Evolutionary conservation across 2,113 vertebrate genomes (phyloP), one percentile per base, ranked within the genome.

Genomic region (Psettodes erumei): DNA sequence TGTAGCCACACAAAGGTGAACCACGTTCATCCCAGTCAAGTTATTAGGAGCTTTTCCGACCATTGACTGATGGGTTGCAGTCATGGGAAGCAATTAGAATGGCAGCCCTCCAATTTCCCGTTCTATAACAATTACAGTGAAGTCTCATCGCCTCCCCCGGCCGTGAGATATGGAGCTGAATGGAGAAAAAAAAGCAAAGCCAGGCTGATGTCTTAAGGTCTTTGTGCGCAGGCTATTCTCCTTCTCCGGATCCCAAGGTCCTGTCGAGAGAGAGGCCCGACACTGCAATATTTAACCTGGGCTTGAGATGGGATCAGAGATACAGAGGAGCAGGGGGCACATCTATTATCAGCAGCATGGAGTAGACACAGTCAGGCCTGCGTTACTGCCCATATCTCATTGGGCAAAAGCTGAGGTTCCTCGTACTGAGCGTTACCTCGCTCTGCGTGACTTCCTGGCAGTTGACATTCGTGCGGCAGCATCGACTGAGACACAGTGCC

Each of bases 101-200:
- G 87, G 83, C 67, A 65, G 59, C 40, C 51, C 73, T 82, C 67
- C 84, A 81, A 71, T 69, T 80, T 77, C 81, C 67, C 59, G 40
- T 76, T 80, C 75, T 27, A 61, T 38, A 63, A 77, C 71, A 85
- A 90, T 86, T 85, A 81, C 78, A 80, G 67, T 77, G 42, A 60
- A 51, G 75, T 60, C 51, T 64, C 85, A 65, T 81, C 21, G 6
- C 63, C 70, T 61, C 35, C 59, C 64, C 67, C 10, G 13, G 48
- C 71, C 67, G 69, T 28, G 1, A 53, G 69, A 86, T 66, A 45
- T 85, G 80, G 40, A 79, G 63, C 58, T 50, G 54, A 61, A 65
- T 27, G 16, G 18, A 28, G 38, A 18, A 11, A 21, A 47, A 43
- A 60, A 25, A 47, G 62, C 23, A 16, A 72, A 74, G 45, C 6